Evolutionary conservation across 1,140 invertebrate species (phyloP), one percentile per base, ranked within the genome.

Genomic region (Papilio dardanus): DNA sequence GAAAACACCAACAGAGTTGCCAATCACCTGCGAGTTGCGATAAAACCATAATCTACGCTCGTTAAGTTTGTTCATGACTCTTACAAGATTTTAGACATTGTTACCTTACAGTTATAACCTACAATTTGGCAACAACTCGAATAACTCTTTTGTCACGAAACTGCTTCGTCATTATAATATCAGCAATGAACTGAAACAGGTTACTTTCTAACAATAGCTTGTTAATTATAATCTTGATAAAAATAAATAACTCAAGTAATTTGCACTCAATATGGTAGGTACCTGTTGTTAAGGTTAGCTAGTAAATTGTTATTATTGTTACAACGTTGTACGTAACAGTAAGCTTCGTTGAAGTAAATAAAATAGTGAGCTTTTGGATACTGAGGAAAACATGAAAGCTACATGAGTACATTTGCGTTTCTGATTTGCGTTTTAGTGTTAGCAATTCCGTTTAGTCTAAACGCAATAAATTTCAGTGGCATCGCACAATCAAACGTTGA

Each of bases 401-500:
- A 30, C 12, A 14, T 54, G 24, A 21, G 35, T 37, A 58, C 21
- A 24, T 14, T 30, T 3, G 28, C 21, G 28, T 62, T 28, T 28
- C 54, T 28, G 12, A 28, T 54, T 54, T 54, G 21, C 10, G 16
- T 46, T 46, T n/a, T 46, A 46, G 42, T 24, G 50, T 58, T 58
- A 28, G 24, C 24, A 62, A 62, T 62, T 62, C 24, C 54, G 54
- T 62, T 30, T 62, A 28, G 28, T 24, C 33, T 21, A 69, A 68
- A 68, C n/a, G 33, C 66, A 73, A 46, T 50, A 19, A 54, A 73
- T 33, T 35, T 33, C 50, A 58, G 50, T 54, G 42, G 28, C 16
- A 14, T 73, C 71, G n/a, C 30, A 19, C 71, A 73, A 73, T 73
- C 71, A 35, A 31, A 33, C 31, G n/a, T 16, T 33, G 50, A 73